Evolutionary conservation across 1,140 invertebrate genomes (phyloP).

Genomic region (Caenorhabditis latens): DNA sequence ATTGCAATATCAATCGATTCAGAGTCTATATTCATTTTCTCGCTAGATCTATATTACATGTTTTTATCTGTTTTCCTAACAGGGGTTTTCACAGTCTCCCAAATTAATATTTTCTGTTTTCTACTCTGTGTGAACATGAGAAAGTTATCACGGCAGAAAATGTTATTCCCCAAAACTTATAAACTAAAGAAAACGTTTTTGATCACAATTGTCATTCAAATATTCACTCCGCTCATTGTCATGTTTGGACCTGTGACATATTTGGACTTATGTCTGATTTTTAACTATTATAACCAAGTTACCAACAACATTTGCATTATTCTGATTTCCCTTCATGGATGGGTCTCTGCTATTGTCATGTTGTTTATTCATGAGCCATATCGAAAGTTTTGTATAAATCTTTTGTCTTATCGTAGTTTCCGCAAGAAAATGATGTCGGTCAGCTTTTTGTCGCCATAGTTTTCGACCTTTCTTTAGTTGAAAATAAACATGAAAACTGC

Average conservation of each 20-base stretch:
- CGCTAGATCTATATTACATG: background rate
- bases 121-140: background rate
- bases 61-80: background rate
- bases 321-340: background rate
- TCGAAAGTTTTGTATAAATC: background rate
- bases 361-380: slow-evolving; percentile 5
- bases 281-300: background rate
- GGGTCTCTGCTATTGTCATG: background rate
- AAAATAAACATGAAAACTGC: no score
- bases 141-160: background rate
- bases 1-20: background rate
- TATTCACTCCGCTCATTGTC: background rate
- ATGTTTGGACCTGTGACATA: background rate
- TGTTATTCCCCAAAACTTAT: background rate
- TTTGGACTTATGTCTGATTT: background rate
- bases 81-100: background rate
- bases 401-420: background rate
- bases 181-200: background rate
- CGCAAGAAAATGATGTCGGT: no score
- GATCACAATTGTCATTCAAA: background rate
- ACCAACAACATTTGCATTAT: background rate
- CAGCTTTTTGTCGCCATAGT: no score
- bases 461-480: no score
- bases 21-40: background rate
- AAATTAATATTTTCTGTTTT: background rate